Percentiles rank a stretch among this genome's conserved stretches.
phyloP scores from a whole-genome alignment of 2,888 invertebrate species.

The Lithophane socia region DNA sequence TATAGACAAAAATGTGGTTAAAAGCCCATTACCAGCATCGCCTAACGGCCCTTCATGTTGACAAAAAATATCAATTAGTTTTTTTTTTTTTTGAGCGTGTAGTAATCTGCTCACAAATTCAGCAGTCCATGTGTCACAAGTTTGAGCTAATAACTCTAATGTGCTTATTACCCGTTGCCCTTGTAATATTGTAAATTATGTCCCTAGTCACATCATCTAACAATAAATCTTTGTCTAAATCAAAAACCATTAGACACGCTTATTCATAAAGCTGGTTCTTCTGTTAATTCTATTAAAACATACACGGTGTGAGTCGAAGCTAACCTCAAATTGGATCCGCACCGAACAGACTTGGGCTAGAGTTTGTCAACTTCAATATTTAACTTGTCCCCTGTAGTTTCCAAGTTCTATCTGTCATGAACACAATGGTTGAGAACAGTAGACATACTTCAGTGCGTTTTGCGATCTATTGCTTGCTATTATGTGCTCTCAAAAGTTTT shows the following conservation, averaged over 20 bases:
- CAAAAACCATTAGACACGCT: conserved; percentile 48
- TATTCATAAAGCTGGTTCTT: conserved; percentile 61
- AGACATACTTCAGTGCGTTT: conserved; percentile 70
- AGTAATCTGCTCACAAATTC: conserved; percentile 36
- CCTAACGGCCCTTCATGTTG: background rate
- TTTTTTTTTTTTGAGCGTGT: too few species aligned
- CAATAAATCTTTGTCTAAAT: conserved; percentile 62
- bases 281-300: conserved; percentile 74
- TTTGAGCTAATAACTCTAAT: conserved; percentile 69
- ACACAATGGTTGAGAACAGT: conserved; percentile 76
- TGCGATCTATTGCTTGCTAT: conserved; percentile 70
- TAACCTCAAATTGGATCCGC: conserved; percentile 75
- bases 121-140: conserved; percentile 42
- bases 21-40: background rate
- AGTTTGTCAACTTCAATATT: conserved; percentile 86
- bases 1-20: background rate
- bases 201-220: conserved; percentile 46
- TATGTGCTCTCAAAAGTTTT: conserved; percentile 65
- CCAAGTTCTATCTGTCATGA: conserved; percentile 78
- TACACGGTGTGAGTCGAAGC: conserved; percentile 65
- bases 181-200: conserved; percentile 68
- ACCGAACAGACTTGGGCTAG: conserved; percentile 73
- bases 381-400: conserved; percentile 81
- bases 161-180: conserved; percentile 68
- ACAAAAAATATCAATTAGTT: background rate